These are phyloP conservation scores for Drosophila subpulchrella DNA, from an alignment of 1,140 invertebrate species.

Conservation along the genomic window DNA sequence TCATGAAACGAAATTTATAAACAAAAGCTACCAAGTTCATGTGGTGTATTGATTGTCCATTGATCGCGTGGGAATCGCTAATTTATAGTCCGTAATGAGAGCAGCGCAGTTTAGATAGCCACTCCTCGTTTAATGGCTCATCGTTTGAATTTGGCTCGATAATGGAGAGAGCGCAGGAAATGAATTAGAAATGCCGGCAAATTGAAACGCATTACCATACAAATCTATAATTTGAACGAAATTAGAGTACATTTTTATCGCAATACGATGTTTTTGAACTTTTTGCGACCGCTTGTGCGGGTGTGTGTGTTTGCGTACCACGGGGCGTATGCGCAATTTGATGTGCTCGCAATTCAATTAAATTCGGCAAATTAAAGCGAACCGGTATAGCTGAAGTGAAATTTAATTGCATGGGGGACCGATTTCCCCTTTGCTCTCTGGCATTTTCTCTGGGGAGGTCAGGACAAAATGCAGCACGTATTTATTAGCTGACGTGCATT, in stretches of 20 bases:
- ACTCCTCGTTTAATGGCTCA: constrained; percentile 18
- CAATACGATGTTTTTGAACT: constrained; percentile 23
- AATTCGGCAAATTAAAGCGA: constrained; percentile 72
- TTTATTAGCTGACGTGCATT: constrained; percentile 82
- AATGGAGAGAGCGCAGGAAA: constrained; percentile 28
- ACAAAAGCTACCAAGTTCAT: neutral
- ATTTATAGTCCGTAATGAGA: neutral
- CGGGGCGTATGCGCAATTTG: constrained; percentile 67
- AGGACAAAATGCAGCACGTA: constrained; percentile 67
- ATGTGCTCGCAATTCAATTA: constrained; percentile 69
- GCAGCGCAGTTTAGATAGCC: neutral
- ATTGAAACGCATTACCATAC: constrained; percentile 56
- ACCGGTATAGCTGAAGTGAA: constrained; percentile 59
- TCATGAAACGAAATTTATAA: too few species aligned
- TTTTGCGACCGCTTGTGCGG: neutral
- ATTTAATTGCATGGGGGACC: constrained; percentile 62
- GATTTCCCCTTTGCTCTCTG: neutral
- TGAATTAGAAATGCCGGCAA: constrained; percentile 44
- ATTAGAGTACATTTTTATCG: constrained; percentile 65
- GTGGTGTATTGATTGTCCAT: neutral
- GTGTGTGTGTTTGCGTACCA: constrained; percentile 8
- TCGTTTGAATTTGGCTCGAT: constrained; percentile 30
- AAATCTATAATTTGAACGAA: constrained; percentile 67
- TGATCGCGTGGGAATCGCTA: constrained; percentile 4
- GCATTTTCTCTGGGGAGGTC: constrained; percentile 1